phyloP scores from a whole-genome alignment of 2,888 invertebrate species.

The Morinoia aosen region DNA sequence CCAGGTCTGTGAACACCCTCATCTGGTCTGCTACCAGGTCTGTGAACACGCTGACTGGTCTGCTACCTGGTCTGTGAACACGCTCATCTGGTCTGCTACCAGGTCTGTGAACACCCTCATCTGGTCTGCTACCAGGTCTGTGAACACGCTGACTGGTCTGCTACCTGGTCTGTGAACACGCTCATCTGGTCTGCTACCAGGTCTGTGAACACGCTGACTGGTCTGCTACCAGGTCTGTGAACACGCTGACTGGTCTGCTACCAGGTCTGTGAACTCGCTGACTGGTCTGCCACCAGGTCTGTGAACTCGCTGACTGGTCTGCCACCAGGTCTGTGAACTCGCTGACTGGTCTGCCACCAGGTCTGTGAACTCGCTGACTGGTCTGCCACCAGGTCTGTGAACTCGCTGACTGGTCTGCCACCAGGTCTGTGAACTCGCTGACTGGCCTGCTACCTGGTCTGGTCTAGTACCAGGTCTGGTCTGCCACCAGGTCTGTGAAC shows the following conservation, averaged over 20 bases:
- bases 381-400: too few relatives aligned
- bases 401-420: too few relatives aligned
- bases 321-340: neutral
- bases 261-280: neutral
- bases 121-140: too few relatives aligned
- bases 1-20: too few relatives aligned
- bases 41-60: slow-evolving; percentile 56
- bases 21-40: slow-evolving; percentile 91
- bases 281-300: neutral
- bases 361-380: too few relatives aligned
- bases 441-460: too few relatives aligned
- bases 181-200: neutral
- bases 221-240: neutral
- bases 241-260: neutral
- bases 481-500: slow-evolving; percentile 85
- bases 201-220: neutral
- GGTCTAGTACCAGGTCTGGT: slow-evolving; percentile 78
- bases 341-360: neutral
- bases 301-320: neutral
- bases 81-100: too few relatives aligned
- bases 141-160: too few relatives aligned
- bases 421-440: too few relatives aligned
- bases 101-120: too few relatives aligned
- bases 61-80: neutral
- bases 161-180: too few relatives aligned